A percentile compares a stretch with the other conserved stretches of the same genome.
Evolutionary conservation across 2,113 vertebrate species (phyloP).

Genomic region (Thalassoma bifasciatum): DNA sequence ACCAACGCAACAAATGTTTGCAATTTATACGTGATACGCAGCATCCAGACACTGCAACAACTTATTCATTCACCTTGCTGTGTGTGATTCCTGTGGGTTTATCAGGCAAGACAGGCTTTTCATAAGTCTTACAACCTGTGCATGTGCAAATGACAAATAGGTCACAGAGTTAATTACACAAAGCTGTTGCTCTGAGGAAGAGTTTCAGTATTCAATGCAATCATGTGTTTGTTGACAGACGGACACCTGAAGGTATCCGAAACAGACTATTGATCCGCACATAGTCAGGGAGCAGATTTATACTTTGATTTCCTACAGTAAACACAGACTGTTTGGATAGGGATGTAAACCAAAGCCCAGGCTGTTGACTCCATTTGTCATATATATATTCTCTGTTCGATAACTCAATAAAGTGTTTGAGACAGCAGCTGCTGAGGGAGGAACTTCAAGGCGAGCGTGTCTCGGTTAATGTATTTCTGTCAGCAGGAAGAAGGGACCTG

Average conservation of each 20-base stretch:
- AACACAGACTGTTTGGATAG: constrained; percentile 73
- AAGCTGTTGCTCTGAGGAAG: constrained; percentile 26
- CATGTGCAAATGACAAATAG: constrained; percentile 29
- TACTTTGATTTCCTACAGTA: constrained; percentile 75
- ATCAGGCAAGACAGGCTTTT: neutral
- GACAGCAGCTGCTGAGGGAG: constrained; percentile 77
- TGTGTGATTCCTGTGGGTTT: constrained; percentile 8
- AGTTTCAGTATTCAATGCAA: constrained; percentile 23
- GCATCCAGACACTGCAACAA: neutral
- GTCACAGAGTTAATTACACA: constrained; percentile 27
- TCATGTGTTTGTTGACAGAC: constrained; percentile 56
- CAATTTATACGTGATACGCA: neutral
- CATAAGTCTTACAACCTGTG: neutral
- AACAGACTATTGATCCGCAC: constrained; percentile 67
- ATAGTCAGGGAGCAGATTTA: constrained; percentile 73
- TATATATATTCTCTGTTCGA: constrained; percentile 80
- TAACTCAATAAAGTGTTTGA: constrained; percentile 81
- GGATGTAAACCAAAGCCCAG: constrained; percentile 77
- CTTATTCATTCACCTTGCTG: neutral
- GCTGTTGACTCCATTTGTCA: constrained; percentile 81
- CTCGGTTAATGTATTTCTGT: constrained; percentile 79
- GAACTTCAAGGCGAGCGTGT: constrained; percentile 73
- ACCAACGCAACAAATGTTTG: neutral
- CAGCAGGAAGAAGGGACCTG: constrained; percentile 60
- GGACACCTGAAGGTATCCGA: constrained; percentile 66